These are phyloP conservation scores for Vollenhovia emeryi DNA, from an alignment of 1,140 invertebrate species.

Conservation along the genomic window DNA sequence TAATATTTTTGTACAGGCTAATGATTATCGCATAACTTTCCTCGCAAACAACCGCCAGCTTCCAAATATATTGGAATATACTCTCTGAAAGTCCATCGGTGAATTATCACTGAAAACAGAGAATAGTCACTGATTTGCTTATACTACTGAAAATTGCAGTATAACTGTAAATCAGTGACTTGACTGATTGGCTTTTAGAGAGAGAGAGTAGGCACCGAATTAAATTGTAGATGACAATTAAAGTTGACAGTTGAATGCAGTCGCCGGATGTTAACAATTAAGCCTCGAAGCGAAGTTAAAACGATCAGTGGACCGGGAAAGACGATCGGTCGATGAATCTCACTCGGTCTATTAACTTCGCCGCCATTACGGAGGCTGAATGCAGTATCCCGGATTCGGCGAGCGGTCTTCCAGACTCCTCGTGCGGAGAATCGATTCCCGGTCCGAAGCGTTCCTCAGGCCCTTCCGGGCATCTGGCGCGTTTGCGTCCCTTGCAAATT, in stretches of 20 bases:
- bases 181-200: too few relatives aligned
- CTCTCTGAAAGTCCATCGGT: too few relatives aligned
- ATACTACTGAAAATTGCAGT: too few relatives aligned
- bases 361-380: slow-evolving; percentile 15
- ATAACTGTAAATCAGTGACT: too few relatives aligned
- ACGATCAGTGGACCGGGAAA: too few relatives aligned
- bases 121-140: too few relatives aligned
- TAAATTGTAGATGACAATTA: neutral
- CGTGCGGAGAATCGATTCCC: slow-evolving; percentile 57
- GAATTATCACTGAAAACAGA: too few relatives aligned
- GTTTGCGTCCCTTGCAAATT: slow-evolving; percentile 67
- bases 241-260: neutral
- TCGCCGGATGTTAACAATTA: neutral
- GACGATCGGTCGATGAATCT: slow-evolving; percentile 12
- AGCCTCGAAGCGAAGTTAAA: neutral
- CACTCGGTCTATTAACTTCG: slow-evolving; percentile 23
- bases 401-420: neutral
- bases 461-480: slow-evolving; percentile 26
- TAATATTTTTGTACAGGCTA: neutral
- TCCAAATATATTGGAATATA: neutral
- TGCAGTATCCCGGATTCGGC: slow-evolving; percentile 34
- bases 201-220: too few relatives aligned
- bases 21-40: neutral
- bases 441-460: slow-evolving; percentile 14
- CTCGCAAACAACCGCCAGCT: neutral